Base-by-base conservation (phyloP, 1,140 invertebrate genomes). In the Tyrophagus putrescentiae region DNA sequence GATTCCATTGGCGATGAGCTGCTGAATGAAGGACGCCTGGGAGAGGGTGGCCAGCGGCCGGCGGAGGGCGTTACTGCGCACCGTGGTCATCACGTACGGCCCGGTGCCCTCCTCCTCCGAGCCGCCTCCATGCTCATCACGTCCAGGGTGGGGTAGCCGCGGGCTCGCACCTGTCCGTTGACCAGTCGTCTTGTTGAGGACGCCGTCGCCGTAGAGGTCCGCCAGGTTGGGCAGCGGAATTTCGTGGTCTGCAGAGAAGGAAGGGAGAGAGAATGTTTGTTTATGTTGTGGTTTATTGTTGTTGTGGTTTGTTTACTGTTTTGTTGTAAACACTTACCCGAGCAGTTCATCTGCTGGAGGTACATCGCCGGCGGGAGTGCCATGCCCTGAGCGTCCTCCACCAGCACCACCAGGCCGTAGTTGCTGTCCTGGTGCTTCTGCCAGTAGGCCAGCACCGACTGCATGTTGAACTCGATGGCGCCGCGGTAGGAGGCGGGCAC, bases 341-440 rank as follows among this genome's bases (percentile, higher is more conserved):
- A 59, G 34, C 57, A 59, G 36, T 59, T 59, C 57, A 59, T 59
- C 32, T 59, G 57, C 3, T 42, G 34, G 6, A 59, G 9, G 29
- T 44, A 59, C 1, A 42, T 25, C 7, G 6, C 13, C 23, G 57
- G 57, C 33, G 16, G 18, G 34, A 44, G n/a, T 44, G 3, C 25
- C 44, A 9, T 45, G 23, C 39, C 39, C 3, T 18, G 9, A 3
- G n/a, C 7, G 39, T 59, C 39, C 34, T 59, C 39, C 16, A 59
- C 23, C 16, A 23, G 13, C 4, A 59, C 25, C 13, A 44, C 18
- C 18, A 59, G 7, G 3, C 57, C 57, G 36, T 42, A 59, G 25
- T 59, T 59, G 2, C 3, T 9, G 9, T 2, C 18, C 7, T 23
- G 57, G 21, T 27, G 32, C 16, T 59, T 42, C 31, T 50, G 39